These are phyloP conservation scores for Streblospio benedicti DNA, from an alignment of 1,140 invertebrate genomes.

Conservation along the genomic window DNA sequence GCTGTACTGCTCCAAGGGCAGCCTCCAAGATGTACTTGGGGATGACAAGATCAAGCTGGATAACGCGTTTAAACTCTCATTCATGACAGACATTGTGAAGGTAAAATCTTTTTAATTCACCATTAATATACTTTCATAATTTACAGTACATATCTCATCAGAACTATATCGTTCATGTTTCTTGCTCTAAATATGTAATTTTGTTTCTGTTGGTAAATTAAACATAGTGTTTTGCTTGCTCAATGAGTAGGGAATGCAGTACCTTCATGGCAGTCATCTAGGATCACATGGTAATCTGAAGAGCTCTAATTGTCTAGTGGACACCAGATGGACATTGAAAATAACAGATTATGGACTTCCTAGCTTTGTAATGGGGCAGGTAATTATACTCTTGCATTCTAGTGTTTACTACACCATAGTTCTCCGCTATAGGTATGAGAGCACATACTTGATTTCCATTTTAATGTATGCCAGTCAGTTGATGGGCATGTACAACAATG, in stretches of 20 bases:
- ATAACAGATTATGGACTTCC: slow-evolving; percentile 19
- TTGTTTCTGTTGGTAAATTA: too few species aligned
- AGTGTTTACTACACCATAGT: too few species aligned
- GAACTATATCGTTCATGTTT: too few species aligned
- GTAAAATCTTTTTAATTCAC: too few species aligned
- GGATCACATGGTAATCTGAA: slow-evolving; percentile 69
- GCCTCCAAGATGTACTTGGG: slow-evolving; percentile 34
- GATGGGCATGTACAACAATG: too few species aligned
- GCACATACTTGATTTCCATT: too few species aligned
- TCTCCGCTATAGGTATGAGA: too few species aligned
- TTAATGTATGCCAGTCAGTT: too few species aligned
- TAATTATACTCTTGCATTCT: background rate
- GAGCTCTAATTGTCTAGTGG: slow-evolving; percentile 77
- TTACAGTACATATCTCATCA: too few species aligned
- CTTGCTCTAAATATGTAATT: too few species aligned
- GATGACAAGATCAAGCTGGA: slow-evolving; percentile 27
- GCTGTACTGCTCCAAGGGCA: slow-evolving; percentile 64
- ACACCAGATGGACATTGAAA: slow-evolving; percentile 78
- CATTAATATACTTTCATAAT: too few species aligned
- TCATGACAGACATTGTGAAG: slow-evolving; percentile 26
- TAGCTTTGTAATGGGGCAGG: slow-evolving; percentile 12
- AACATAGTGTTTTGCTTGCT: too few species aligned
- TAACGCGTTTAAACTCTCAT: slow-evolving; percentile 26
- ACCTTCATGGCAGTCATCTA: slow-evolving; percentile 77
- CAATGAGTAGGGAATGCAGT: slow-evolving; percentile 69